These are phyloP conservation scores for Nephrotoma guestfalica DNA, from an alignment of 2,888 invertebrate genomes.

Conservation along the genomic window DNA sequence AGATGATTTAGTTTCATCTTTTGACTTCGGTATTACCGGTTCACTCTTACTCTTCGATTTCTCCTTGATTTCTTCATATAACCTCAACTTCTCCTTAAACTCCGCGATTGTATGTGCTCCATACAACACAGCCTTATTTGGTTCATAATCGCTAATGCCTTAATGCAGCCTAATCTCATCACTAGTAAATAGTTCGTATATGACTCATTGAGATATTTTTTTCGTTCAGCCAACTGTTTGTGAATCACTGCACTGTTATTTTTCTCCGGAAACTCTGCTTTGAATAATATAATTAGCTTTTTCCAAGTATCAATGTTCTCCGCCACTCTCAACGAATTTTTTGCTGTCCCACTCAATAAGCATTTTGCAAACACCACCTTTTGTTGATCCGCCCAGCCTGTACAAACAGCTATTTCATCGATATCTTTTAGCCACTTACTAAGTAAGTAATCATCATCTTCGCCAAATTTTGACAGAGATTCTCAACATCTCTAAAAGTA, in stretches of 20 bases:
- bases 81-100: too few relatives aligned
- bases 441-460: background rate
- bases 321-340: background rate
- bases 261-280: background rate
- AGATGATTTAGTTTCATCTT: too few relatives aligned
- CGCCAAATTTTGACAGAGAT: background rate
- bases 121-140: too few relatives aligned
- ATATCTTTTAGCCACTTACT: background rate
- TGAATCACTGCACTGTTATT: background rate
- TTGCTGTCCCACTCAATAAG: background rate
- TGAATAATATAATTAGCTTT: background rate
- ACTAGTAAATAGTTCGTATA: background rate
- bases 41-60: too few relatives aligned
- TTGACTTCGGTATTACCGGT: too few relatives aligned
- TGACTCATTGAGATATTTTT: background rate
- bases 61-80: too few relatives aligned
- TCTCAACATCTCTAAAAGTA: background rate
- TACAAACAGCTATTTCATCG: background rate
- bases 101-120: too few relatives aligned
- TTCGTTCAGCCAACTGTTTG: background rate
- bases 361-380: too few relatives aligned
- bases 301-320: background rate
- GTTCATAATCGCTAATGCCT: too few relatives aligned
- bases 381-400: background rate
- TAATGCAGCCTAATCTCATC: too few relatives aligned